Evolutionary conservation across 1,140 invertebrate genomes (phyloP).

Genomic region (Nephila pilipes): DNA sequence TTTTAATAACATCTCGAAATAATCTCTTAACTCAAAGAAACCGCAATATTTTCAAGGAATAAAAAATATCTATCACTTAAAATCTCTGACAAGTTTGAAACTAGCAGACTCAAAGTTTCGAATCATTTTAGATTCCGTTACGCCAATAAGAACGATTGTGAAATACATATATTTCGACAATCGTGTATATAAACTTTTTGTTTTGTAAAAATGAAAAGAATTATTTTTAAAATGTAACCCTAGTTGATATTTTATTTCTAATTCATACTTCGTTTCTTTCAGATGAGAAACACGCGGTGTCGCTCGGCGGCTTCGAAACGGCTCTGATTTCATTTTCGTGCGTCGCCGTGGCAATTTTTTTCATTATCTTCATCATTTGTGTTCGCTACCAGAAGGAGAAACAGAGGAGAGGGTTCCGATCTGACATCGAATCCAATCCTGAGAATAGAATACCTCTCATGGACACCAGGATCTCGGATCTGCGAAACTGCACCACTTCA

Average conservation of each 20-base stretch:
- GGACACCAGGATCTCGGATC: not conserved
- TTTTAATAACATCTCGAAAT: too few species aligned
- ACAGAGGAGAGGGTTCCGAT: not conserved
- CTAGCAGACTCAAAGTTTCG: too few species aligned
- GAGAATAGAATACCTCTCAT: slow-evolving; percentile 53
- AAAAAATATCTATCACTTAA: too few species aligned
- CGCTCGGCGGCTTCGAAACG: slow-evolving; percentile 17
- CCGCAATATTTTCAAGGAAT: too few species aligned
- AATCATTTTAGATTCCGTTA: too few species aligned
- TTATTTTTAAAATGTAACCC: too few species aligned
- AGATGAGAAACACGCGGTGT: not conserved
- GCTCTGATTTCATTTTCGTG: slow-evolving; percentile 1
- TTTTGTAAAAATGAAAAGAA: too few species aligned
- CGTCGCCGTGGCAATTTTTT: not conserved
- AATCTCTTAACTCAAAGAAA: too few species aligned
- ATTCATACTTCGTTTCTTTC: not conserved
- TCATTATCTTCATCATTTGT: slow-evolving; percentile 26
- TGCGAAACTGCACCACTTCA: slow-evolving; percentile 49
- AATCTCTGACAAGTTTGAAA: too few species aligned
- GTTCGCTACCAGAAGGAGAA: slow-evolving; percentile 42
- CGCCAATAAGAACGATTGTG: too few species aligned
- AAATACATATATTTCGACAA: too few species aligned
- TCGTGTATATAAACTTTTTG: too few species aligned
- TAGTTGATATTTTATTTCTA: not conserved
- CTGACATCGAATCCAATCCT: slow-evolving; percentile 54